phyloP scores from a whole-genome alignment of 2,113 vertebrate species.

The Sceloporus tristichus region DNA sequence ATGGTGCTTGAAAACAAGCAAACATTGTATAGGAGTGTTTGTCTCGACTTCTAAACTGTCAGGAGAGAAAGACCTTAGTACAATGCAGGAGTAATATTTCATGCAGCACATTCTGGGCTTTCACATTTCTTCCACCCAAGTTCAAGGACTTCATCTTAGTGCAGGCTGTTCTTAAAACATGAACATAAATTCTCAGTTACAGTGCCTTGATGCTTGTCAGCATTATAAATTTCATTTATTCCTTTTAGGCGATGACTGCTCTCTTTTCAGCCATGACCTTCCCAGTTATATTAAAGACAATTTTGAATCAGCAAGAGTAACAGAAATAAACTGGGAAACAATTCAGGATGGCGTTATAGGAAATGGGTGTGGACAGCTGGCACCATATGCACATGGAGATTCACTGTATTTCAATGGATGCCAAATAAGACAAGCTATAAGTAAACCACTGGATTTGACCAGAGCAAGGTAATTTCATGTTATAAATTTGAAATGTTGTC shows the following conservation, averaged over 20 bases:
- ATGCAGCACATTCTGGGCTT: neutral
- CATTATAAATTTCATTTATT: constrained; percentile 50
- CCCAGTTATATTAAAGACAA: constrained; percentile 98
- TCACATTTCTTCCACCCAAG: neutral
- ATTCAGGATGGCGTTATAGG: constrained; percentile 95
- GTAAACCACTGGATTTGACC: constrained; percentile 95
- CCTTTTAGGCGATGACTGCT: constrained; percentile 92
- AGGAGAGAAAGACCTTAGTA: neutral
- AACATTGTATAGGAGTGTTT: neutral
- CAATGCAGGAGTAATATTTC: neutral
- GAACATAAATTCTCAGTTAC: constrained; percentile 17
- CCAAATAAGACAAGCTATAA: constrained; percentile 94
- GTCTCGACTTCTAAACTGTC: neutral
- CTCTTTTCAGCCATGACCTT: constrained; percentile 89
- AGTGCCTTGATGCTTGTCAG: constrained; percentile 7
- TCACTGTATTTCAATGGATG: constrained; percentile 98
- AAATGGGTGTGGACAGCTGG: constrained; percentile 96
- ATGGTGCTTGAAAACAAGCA: neutral
- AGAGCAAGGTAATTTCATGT: constrained; percentile 90
- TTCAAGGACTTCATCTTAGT: neutral
- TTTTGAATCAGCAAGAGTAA: constrained; percentile 93
- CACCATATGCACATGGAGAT: constrained; percentile 95
- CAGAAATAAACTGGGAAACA: constrained; percentile 94
- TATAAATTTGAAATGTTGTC: constrained; percentile 32
- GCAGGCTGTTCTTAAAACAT: constrained; percentile 14